Evolutionary conservation across 2,113 vertebrate genomes (phyloP).

Genomic region (Piaya cayana): DNA sequence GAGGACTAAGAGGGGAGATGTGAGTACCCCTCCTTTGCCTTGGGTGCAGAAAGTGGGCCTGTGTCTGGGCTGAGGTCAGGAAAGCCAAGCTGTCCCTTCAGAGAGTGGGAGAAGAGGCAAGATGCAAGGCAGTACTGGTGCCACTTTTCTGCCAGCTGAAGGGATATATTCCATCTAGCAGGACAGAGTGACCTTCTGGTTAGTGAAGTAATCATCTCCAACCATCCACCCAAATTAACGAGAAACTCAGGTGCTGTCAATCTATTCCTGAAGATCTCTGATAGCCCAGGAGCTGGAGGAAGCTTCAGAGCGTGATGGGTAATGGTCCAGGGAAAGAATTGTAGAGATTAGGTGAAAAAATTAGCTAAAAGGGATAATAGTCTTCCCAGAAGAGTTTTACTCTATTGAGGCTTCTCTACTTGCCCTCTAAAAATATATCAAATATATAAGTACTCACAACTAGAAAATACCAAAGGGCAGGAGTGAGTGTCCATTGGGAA

Average conservation of each 20-base stretch:
- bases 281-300: background rate
- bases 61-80: background rate
- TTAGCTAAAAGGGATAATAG: background rate
- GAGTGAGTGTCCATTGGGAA: slow-evolving; percentile 98
- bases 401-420: background rate
- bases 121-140: fast-evolving
- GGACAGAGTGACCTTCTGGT: background rate
- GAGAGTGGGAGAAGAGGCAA: background rate
- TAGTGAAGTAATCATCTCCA: background rate
- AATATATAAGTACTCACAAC: slow-evolving; percentile 87
- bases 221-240: background rate
- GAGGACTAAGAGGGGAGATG: background rate
- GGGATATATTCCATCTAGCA: background rate
- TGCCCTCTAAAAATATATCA: background rate
- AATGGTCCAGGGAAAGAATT: background rate
- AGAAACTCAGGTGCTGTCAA: background rate
- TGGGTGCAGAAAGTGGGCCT: background rate
- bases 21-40: background rate
- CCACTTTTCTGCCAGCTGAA: background rate
- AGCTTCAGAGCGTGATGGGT: background rate
- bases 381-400: background rate
- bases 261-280: background rate
- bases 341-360: background rate
- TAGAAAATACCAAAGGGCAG: slow-evolving; percentile 97
- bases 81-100: background rate